Evolutionary conservation across 2,888 invertebrate genomes (phyloP).

Genomic region (Meghimatium bilineatum): DNA sequence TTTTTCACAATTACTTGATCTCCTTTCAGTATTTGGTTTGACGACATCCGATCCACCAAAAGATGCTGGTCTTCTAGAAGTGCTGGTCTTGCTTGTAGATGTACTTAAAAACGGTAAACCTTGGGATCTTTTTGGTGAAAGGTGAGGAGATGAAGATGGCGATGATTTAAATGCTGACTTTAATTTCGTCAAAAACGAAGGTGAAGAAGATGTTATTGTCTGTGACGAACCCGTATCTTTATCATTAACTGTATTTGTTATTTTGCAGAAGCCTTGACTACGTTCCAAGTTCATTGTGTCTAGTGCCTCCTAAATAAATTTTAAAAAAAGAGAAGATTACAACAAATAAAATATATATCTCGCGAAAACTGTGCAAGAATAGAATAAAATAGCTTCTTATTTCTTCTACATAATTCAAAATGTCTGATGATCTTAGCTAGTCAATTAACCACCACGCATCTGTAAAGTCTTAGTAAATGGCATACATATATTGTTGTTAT

Average conservation of each 20-base stretch:
- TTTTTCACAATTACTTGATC: constrained; percentile 40
- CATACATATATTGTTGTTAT: too few species aligned
- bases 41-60: constrained; percentile 41
- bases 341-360: too few species aligned
- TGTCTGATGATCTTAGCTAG: too few species aligned
- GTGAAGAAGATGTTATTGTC: not conserved
- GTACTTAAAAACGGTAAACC: not conserved
- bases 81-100: not conserved
- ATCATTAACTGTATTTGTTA: not conserved
- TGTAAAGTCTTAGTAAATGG: too few species aligned
- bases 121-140: not conserved
- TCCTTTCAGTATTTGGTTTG: constrained; percentile 16
- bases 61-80: constrained; percentile 40
- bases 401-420: too few species aligned
- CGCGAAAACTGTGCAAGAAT: too few species aligned
- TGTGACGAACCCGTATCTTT: too few species aligned
- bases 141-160: not conserved
- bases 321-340: too few species aligned
- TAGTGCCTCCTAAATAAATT: not conserved
- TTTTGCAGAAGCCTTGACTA: not conserved
- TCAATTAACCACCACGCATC: too few species aligned
- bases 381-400: too few species aligned
- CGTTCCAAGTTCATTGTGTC: not conserved
- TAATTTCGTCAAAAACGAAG: not conserved
- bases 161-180: constrained; percentile 20